These are phyloP conservation scores for Telmatherina bonti DNA, from an alignment of 2,797 vertebrate species.

Conservation along the genomic window DNA sequence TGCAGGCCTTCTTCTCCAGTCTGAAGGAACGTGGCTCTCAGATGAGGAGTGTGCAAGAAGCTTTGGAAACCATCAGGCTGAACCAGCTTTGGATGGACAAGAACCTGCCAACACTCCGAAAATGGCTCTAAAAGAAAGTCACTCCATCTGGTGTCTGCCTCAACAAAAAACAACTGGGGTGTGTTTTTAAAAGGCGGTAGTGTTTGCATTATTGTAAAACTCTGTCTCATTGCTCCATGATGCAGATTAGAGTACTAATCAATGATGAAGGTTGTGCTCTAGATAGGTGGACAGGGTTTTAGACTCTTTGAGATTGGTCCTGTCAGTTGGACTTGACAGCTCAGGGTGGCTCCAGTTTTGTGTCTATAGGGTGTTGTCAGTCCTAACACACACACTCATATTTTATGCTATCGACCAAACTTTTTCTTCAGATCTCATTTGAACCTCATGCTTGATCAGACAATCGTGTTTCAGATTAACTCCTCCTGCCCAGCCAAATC, in stretches of 20 bases:
- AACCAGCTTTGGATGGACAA: conserved; percentile 92
- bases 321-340: conserved; percentile 83
- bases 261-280: conserved; percentile 31
- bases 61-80: conserved; percentile 89
- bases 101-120: conserved; percentile 81
- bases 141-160: conserved; percentile 19
- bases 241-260: conserved; percentile 45
- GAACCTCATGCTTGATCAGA: conserved; percentile 58
- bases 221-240: conserved; percentile 51
- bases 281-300: conserved; percentile 42
- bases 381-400: conserved; percentile 59
- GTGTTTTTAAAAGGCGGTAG: conserved; percentile 68
- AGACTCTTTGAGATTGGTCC: conserved; percentile 43
- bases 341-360: conserved; percentile 88
- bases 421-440: conserved; percentile 46
- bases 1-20: conserved; percentile 89
- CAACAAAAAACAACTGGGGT: conserved; percentile 14
- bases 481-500: conserved; percentile 30
- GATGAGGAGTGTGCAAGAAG: conserved; percentile 88
- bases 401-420: conserved; percentile 73
- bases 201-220: conserved; percentile 88
- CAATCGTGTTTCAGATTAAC: conserved; percentile 59
- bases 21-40: conserved; percentile 87
- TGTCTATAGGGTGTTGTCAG: conserved; percentile 54
- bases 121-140: conserved; percentile 76